These are phyloP conservation scores for Hippoglossus hippoglossus DNA, from an alignment of 2,797 vertebrate genomes.

Conservation along the genomic window DNA sequence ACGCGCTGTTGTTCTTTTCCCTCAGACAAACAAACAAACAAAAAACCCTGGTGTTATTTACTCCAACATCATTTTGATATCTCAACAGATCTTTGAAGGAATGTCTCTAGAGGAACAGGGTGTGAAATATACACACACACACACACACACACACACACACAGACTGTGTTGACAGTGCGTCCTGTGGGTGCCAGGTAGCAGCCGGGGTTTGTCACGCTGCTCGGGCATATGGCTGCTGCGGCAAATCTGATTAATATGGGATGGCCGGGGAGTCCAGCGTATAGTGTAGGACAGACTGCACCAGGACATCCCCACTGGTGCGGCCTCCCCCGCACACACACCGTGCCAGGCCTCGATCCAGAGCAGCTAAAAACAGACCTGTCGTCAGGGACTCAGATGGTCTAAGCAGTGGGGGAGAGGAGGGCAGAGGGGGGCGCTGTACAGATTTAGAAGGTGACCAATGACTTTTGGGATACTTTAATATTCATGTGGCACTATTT, in stretches of 20 bases:
- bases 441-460: slow-evolving; percentile 69
- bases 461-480: slow-evolving; percentile 29
- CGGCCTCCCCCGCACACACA: slow-evolving; percentile 64
- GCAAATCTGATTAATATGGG: slow-evolving; percentile 87
- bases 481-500: slow-evolving; percentile 6
- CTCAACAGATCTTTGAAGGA: slow-evolving; percentile 60
- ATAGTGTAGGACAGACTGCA: slow-evolving; percentile 78
- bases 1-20: slow-evolving; percentile 4
- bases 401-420: slow-evolving; percentile 59
- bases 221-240: slow-evolving; percentile 84
- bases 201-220: slow-evolving; percentile 82
- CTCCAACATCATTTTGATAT: slow-evolving; percentile 35
- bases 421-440: slow-evolving; percentile 18
- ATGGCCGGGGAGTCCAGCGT: slow-evolving; percentile 68
- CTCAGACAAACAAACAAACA: not conserved
- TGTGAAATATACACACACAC: slow-evolving; percentile 52
- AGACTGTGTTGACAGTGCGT: slow-evolving; percentile 68
- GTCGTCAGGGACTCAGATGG: slow-evolving; percentile 78
- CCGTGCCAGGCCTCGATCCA: slow-evolving; percentile 74
- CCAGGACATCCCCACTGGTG: slow-evolving; percentile 81
- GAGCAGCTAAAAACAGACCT: slow-evolving; percentile 81
- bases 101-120: slow-evolving; percentile 54
- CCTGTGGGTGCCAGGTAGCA: slow-evolving; percentile 75
- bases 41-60: slow-evolving; percentile 5
- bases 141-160: slow-evolving; percentile 31